Base-by-base conservation (phyloP, 2,888 invertebrate species). In the Campaea margaritaria region DNA sequence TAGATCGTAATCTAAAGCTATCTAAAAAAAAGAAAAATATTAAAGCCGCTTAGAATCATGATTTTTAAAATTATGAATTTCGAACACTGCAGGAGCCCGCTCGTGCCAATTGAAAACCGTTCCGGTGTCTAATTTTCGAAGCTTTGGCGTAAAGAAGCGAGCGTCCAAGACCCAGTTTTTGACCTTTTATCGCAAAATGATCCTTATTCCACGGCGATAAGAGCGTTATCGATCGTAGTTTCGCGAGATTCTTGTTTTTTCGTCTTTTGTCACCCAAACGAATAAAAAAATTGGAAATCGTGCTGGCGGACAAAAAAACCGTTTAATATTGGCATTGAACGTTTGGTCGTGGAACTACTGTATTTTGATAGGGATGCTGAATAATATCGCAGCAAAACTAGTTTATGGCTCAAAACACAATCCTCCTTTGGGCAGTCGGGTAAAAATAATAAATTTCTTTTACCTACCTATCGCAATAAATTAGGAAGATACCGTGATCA, bases 301-400 rank as follows among this genome's bases (percentile, higher is more conserved):
- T 91, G 92, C 73, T 76, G 70, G 67, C 68, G 74, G 78, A 78
- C 73, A 85, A 88, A 21, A 89, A 85, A 82, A 68, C 78, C 86
- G 85, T 86, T 86, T 87, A 84, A 85, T 89, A 84, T 87, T 89
- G 89, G 86, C 91, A 91, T 90, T 91, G 90, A 89, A 81, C 79
- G 77, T 76, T 75, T 73, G 68, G 67, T 82, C 85, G 86, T 87
- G 79, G 81, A 86, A 86, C 85, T 86, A 28, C 36, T 47, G 21
- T 12, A 27, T 85, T 70, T 42, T 39, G 2, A 51, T 60, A 48
- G 34, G 14, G 36, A 48, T 56, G 36, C n/a, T 15, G 16, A 21
- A 14, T 14, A 3, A 11, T 42, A 42, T 21, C 21, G 0, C 11
- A 42, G 21, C 0, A 1, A 27, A n/a, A 27, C 27, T n/a, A 44